These are phyloP conservation scores for Caenorhabditis afra DNA, from an alignment of 2,888 invertebrate species.

Conservation along the genomic window DNA sequence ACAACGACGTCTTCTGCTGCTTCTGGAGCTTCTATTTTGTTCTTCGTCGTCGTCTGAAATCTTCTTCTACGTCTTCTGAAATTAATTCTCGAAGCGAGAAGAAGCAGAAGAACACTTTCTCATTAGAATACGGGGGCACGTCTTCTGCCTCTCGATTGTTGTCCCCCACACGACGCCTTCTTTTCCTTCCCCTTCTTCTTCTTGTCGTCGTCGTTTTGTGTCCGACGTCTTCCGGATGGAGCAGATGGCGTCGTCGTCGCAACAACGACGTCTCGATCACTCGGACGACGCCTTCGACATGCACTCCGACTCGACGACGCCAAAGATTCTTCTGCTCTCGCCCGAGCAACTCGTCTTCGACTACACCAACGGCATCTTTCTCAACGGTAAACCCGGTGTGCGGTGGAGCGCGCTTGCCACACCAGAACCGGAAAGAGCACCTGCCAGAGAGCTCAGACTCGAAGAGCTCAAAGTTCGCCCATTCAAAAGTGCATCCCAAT, in stretches of 20 bases:
- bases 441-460: no score
- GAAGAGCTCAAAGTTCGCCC: no score
- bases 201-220: neutral
- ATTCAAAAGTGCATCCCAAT: no score
- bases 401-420: no score
- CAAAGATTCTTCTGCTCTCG: slow-evolving; percentile 38
- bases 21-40: slow-evolving; percentile 5
- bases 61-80: neutral
- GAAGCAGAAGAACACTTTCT: slow-evolving; percentile 25
- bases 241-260: no score
- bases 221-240: neutral
- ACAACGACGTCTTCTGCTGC: slow-evolving; percentile 7
- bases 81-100: neutral
- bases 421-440: no score
- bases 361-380: slow-evolving; percentile 41
- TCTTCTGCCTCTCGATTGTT: slow-evolving; percentile 14
- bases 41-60: slow-evolving; percentile 15
- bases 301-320: slow-evolving; percentile 38
- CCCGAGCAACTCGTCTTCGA: slow-evolving; percentile 49
- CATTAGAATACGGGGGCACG: slow-evolving; percentile 39
- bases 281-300: slow-evolving; percentile 46
- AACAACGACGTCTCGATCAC: slow-evolving; percentile 24
- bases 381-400: slow-evolving; percentile 12
- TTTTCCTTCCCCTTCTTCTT: slow-evolving; percentile 5
- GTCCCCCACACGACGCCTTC: slow-evolving; percentile 1